phyloP scores from a whole-genome alignment of 2,113 vertebrate species.

The Alethe castanea region DNA sequence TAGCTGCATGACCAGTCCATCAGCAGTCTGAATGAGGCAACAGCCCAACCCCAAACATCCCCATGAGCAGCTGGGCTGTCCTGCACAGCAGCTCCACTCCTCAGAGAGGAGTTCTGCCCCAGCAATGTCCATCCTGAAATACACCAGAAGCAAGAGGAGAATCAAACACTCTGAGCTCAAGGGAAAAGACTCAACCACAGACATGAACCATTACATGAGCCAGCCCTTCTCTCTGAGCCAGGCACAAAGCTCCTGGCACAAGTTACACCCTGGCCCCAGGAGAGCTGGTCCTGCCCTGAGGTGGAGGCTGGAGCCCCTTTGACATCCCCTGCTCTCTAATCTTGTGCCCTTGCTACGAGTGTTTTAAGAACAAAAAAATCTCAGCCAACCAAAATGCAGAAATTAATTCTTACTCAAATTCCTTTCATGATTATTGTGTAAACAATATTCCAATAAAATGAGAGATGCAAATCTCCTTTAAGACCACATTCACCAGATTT shows the following conservation, averaged over 20 bases:
- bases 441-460: conserved; percentile 8
- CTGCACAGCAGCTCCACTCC: background rate
- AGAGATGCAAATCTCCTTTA: conserved; percentile 21
- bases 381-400: background rate
- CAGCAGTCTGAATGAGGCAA: fast-evolving
- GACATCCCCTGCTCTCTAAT: background rate
- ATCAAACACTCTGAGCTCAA: background rate
- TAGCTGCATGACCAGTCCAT: background rate
- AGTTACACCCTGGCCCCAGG: background rate
- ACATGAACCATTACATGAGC: background rate
- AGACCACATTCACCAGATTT: background rate
- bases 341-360: fast-evolving
- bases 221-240: background rate
- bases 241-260: background rate
- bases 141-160: background rate
- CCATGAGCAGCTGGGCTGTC: fast-evolving
- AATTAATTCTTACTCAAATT: background rate
- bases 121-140: background rate
- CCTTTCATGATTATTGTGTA: background rate
- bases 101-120: background rate
- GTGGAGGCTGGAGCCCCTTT: background rate
- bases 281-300: background rate
- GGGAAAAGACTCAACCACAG: background rate
- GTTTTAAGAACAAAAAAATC: background rate
- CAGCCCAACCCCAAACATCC: background rate